Percentiles rank a stretch among this genome's conserved stretches.
Conservation (phyloP, 2,797 vertebrate genomes). For the Pangasius macronema region DNA sequence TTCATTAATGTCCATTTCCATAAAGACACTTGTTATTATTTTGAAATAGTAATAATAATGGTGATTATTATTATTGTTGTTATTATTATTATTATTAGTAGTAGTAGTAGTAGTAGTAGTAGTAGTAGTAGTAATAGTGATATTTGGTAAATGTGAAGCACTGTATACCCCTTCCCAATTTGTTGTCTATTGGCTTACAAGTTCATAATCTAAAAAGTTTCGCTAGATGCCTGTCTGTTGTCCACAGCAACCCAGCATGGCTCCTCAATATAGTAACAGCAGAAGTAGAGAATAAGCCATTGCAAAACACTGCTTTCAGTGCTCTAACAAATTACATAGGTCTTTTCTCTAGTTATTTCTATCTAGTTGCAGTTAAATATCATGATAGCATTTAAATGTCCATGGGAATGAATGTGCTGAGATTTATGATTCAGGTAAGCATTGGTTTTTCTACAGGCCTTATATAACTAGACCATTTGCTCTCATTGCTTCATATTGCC, state of each 20-base stretch:
- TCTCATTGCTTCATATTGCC: not conserved
- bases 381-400: not conserved
- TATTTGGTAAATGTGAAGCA: not conserved
- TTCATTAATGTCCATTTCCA: not conserved
- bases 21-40: not conserved
- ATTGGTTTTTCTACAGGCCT: not conserved
- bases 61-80: not conserved
- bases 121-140: not conserved
- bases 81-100: not conserved
- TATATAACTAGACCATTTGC: not conserved
- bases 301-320: not conserved
- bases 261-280: slow-evolving; percentile 29
- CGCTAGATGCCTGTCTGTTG: slow-evolving; percentile 54
- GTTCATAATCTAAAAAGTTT: slow-evolving; percentile 3
- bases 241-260: slow-evolving; percentile 55
- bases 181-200: slow-evolving; percentile 13
- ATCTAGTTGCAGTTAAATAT: not conserved
- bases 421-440: slow-evolving; percentile 10
- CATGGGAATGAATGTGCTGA: not conserved
- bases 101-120: not conserved
- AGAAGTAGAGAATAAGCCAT: not conserved
- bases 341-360: not conserved
- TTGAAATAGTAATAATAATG: not conserved
- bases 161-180: not conserved
- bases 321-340: not conserved